These are phyloP conservation scores for Esperia sulphurella DNA, from an alignment of 2,888 invertebrate species.

Conservation along the genomic window DNA sequence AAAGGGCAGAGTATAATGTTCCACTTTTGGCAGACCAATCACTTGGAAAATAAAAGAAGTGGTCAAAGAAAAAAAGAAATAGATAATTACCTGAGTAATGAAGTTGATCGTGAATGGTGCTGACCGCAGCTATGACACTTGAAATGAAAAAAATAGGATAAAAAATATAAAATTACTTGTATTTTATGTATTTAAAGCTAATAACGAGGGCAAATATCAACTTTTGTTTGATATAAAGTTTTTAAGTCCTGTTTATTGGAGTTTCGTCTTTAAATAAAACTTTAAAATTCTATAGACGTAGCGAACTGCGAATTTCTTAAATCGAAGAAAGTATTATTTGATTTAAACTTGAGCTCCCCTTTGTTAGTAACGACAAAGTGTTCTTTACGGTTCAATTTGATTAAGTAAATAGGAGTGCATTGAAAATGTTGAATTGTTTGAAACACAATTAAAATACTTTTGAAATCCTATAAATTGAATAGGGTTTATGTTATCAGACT, in stretches of 20 bases:
- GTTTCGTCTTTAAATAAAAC: constrained; percentile 12
- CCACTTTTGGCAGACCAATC: too few species aligned
- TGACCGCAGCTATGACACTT: too few species aligned
- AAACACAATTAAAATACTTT: neutral
- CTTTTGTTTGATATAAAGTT: neutral
- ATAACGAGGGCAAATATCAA: too few species aligned
- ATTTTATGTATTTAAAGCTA: too few species aligned
- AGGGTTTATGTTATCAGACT: too few species aligned
- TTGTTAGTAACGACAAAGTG: constrained; percentile 25
- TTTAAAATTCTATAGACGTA: constrained; percentile 12
- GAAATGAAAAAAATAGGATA: too few species aligned
- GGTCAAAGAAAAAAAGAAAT: too few species aligned
- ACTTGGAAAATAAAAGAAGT: too few species aligned
- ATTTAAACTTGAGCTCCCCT: constrained; percentile 15
- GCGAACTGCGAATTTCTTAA: constrained; percentile 10
- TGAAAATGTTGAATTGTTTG: constrained; percentile 9
- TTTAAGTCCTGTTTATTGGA: neutral
- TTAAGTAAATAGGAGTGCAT: constrained; percentile 22
- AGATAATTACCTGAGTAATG: too few species aligned
- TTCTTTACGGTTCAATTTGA: constrained; percentile 24
- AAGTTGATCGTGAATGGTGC: too few species aligned
- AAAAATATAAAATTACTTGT: too few species aligned
- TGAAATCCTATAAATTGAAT: neutral
- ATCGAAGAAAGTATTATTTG: constrained; percentile 10
- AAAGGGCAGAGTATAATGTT: too few species aligned